Base-by-base conservation (phyloP, 2,888 invertebrate species). In the Lasioglossum calceatum region DNA sequence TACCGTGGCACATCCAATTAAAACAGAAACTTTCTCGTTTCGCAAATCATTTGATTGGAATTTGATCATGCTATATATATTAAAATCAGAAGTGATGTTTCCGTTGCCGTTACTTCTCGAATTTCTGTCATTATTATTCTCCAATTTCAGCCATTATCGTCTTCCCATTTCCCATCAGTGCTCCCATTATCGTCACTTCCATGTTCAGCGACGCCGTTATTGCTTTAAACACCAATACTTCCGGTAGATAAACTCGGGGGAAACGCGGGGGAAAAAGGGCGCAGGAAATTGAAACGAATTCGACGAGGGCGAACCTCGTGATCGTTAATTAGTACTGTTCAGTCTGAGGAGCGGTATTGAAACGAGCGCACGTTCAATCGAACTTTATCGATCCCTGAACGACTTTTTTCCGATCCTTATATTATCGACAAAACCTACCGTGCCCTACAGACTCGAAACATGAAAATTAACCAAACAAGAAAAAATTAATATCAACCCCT, bases 281-380 rank as follows among this genome's bases (percentile, higher is more conserved):
- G 44, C 8, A 36, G 47, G 61, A 27, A 47, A 36, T 47, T 32
- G 27, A 27, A 27, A 71, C 27, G 27, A 73, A 47, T 47, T 27
- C 47, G 44, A 47, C 73, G 73, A 47, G 61, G 64, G 39, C 50
- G 73, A 78, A 73, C 79, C 72, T 79, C 39, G 71, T 42, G 73
- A 79, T 73, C 73, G 67, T 82, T 82, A 82, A 82, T 82, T 82
- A 82, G 72, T 42, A 79, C 73, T 54, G 70, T 73, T 27, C 16
- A 19, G 36, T 67, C 67, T 67, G 36, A 67, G 36, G 36, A 36
- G 8, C 67, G 67, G 67, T 36, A 67, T 36, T 19, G 67, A 67
- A 32, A 19, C 36, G 32, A 36, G 32, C 67, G 36, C 19, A 3
- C 16, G 67, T 67, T 36, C 19, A 8, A 36, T 36, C 32, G 36